phyloP scores from a whole-genome alignment of 2,888 invertebrate genomes.

The Xiphydria camelus region DNA sequence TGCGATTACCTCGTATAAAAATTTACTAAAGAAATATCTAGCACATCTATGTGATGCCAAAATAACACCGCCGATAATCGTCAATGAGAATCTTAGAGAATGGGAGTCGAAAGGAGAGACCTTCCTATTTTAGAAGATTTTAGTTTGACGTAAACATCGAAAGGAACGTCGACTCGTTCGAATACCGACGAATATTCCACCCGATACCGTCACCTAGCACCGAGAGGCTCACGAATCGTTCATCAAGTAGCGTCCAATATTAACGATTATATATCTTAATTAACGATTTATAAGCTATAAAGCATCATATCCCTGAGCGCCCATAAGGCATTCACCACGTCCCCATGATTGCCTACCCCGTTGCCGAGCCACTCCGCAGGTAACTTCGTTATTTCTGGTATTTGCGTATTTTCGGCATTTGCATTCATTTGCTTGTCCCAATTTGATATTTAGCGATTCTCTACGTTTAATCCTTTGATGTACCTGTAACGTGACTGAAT shows the following conservation, averaged over 20 bases:
- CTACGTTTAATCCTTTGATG: slow-evolving; percentile 90
- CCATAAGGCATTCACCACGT: slow-evolving; percentile 90
- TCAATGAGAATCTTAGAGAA: too few relatives aligned
- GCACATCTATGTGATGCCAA: too few relatives aligned
- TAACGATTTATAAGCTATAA: slow-evolving; percentile 55
- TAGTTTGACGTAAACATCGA: too few relatives aligned
- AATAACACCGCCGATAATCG: too few relatives aligned
- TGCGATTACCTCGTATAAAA: too few relatives aligned
- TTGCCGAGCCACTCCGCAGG: slow-evolving; percentile 89
- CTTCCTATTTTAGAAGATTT: too few relatives aligned
- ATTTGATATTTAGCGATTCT: slow-evolving; percentile 80
- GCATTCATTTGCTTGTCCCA: slow-evolving; percentile 87
- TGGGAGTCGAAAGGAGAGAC: too few relatives aligned
- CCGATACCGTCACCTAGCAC: too few relatives aligned
- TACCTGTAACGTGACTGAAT: too few relatives aligned
- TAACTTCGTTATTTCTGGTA: slow-evolving; percentile 70
- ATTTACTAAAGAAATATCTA: too few relatives aligned
- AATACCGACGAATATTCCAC: too few relatives aligned
- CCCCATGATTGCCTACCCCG: slow-evolving; percentile 72
- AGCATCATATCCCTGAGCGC: slow-evolving; percentile 88
- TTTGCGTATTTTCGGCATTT: slow-evolving; percentile 66
- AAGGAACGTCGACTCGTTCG: too few relatives aligned
- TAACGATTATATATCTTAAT: slow-evolving; percentile 43
- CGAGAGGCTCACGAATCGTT: slow-evolving; percentile 30
- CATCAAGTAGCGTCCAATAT: slow-evolving; percentile 37